Base-by-base conservation (phyloP, 2,113 vertebrate species). In the Danio rerio region DNA sequence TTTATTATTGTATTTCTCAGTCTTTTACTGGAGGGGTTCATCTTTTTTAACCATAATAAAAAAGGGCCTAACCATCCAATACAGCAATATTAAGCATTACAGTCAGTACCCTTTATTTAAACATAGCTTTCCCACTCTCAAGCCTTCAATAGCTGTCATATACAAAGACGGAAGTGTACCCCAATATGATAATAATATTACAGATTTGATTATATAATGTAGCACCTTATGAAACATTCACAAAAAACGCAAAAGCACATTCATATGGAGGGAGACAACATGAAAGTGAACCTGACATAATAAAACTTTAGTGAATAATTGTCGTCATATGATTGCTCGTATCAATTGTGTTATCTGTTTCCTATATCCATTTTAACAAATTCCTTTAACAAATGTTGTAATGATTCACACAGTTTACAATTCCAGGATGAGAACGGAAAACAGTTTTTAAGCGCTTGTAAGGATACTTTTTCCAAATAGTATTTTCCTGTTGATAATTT, bases 91-190 rank as follows among this genome's bases (percentile, higher is more conserved):
- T 12, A 20, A 9, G 70, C 50, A 55, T 55, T 40, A 55, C 21
- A 55, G 21, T 53, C 69, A n/a, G 16, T 68, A 47, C 3, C n/a
- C 18, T 47, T 71, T 50, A 31, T 75, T 53, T 59, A 75, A 75
- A 58, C 10, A 59, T 13, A 73, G 55, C 70, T 15, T 73, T 40
- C 2, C 16, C 21, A 11, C 21, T 72, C 21, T 53, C 65, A 68
- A 15, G 7, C 62, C 9, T 0, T 7, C 11, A 40, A 20, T 31
- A 40, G 9, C 9, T 40, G 8, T 52, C 12, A 40, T 40, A 45
- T 18, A 68, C 15, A 68, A 68, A 31, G 40, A 65, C 11, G 8
- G 20, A 21, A 10, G 10, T 61, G 42, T 47, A 2, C 16, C 65
- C 16, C 65, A 68, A 18, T 68, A 18, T 47, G 58, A 20, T 18